Evolutionary conservation across 2,113 vertebrate species (phyloP).

Genomic region (Oncorhynchus masou): DNA sequence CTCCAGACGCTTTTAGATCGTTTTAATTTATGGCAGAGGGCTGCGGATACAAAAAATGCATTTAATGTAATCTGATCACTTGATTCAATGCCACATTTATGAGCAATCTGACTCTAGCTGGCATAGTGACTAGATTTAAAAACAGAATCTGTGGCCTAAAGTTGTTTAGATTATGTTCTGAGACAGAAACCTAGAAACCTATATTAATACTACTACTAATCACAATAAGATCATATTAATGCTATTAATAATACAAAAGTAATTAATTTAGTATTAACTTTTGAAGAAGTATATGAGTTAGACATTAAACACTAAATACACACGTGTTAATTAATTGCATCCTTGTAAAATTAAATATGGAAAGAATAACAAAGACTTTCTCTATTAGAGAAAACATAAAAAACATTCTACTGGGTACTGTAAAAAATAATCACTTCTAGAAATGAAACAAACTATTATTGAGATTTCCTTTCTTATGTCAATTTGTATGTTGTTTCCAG

Average conservation of each 20-base stretch:
- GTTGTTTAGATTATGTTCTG: constrained; percentile 40
- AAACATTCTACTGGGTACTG: not conserved
- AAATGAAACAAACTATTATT: constrained; percentile 1
- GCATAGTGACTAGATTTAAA: constrained; percentile 65
- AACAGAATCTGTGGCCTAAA: constrained; percentile 73
- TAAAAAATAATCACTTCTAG: constrained; percentile 12
- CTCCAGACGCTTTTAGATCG: constrained; percentile 87
- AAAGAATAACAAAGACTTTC: not conserved
- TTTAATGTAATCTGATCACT: constrained; percentile 92
- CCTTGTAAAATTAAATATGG: not conserved
- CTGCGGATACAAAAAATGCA: constrained; percentile 84
- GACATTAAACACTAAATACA: not conserved
- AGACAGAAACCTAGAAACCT: constrained; percentile 32
- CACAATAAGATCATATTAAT: not conserved
- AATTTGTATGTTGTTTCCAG: constrained; percentile 29
- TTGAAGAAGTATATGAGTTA: not conserved
- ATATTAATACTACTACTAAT: not conserved
- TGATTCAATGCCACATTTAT: constrained; percentile 86
- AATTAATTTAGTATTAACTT: not conserved
- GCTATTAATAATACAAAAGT: not conserved
- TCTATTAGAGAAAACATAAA: not conserved
- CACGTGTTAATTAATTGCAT: not conserved
- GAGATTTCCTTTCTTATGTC: constrained; percentile 43
- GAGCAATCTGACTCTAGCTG: constrained; percentile 74
- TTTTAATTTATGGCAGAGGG: constrained; percentile 93